Percentiles rank a stretch among this genome's conserved stretches.
Conservation (phyloP, 92 coral and sea anemone species). For the Micromussa lordhowensis region DNA sequence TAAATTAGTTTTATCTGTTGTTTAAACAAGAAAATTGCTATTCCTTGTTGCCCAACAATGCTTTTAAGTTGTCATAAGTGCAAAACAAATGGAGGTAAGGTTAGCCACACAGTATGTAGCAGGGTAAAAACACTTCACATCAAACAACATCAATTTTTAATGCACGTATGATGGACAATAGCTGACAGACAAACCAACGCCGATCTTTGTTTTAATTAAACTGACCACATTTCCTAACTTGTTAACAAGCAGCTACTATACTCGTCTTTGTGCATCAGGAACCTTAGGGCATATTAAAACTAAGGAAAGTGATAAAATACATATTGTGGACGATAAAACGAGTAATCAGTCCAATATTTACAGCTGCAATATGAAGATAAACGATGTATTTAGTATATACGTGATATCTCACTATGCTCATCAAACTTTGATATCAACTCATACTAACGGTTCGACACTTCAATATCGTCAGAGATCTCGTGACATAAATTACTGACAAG, state of each 20-base stretch:
- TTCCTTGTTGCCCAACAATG: conserved; percentile 10
- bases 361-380: conserved; percentile 38
- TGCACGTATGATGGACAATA: background rate
- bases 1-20: conserved; percentile 17
- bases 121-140: background rate
- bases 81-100: background rate
- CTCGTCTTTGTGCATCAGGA: background rate
- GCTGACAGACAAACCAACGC: background rate
- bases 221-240: conserved; percentile 19
- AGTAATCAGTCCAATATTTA: conserved; percentile 10
- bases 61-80: background rate
- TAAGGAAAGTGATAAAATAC: conserved; percentile 3
- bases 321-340: conserved; percentile 7
- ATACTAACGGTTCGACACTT: background rate
- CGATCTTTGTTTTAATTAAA: background rate
- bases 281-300: conserved; percentile 24
- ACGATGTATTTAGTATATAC: background rate
- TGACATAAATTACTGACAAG: background rate
- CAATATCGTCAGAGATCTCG: background rate
- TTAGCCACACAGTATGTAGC: background rate
- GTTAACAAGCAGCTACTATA: conserved; percentile 21
- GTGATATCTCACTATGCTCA: background rate
- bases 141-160: background rate
- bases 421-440: background rate
- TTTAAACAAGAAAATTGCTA: conserved; percentile 2